phyloP scores from a whole-genome alignment of 2,797 vertebrate species.

The Halcyon chelicuti region DNA sequence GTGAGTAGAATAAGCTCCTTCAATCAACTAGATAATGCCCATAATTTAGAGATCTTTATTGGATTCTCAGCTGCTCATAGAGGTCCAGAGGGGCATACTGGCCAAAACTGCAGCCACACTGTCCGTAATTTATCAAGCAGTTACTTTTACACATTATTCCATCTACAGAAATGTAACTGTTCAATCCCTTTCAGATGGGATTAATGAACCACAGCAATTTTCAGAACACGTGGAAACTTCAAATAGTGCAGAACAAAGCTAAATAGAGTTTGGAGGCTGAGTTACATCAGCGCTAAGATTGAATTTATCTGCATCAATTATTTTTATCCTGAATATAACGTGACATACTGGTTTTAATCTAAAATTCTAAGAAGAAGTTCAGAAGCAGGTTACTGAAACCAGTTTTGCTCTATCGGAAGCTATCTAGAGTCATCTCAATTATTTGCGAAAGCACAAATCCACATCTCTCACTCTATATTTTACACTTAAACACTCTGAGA shows the following conservation, averaged over 20 bases:
- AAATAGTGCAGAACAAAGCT: conserved; percentile 35
- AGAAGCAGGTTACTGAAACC: neutral
- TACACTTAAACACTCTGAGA: neutral
- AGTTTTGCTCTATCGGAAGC: neutral
- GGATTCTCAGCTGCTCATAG: neutral
- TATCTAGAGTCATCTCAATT: neutral
- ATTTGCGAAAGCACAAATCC: neutral
- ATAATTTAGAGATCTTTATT: conserved; percentile 16
- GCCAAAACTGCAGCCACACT: neutral
- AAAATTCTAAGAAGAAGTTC: neutral
- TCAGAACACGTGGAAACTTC: conserved; percentile 20
- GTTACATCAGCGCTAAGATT: neutral
- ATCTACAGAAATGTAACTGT: neutral
- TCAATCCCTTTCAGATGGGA: conserved; percentile 12
- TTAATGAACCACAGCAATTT: conserved; percentile 37
- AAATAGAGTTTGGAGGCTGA: neutral
- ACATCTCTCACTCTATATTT: neutral
- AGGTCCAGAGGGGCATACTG: neutral
- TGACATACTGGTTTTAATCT: conserved; percentile 1
- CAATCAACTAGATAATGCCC: conserved; percentile 18
- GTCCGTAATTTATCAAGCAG: neutral
- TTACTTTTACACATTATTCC: neutral
- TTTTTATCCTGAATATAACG: conserved; percentile 8
- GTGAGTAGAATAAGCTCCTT: conserved; percentile 36
- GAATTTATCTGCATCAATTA: neutral